A percentile compares a stretch with the other conserved stretches of the same genome.
phyloP scores from a whole-genome alignment of 2,113 vertebrate genomes.

The Apistogramma diplotaenia region DNA sequence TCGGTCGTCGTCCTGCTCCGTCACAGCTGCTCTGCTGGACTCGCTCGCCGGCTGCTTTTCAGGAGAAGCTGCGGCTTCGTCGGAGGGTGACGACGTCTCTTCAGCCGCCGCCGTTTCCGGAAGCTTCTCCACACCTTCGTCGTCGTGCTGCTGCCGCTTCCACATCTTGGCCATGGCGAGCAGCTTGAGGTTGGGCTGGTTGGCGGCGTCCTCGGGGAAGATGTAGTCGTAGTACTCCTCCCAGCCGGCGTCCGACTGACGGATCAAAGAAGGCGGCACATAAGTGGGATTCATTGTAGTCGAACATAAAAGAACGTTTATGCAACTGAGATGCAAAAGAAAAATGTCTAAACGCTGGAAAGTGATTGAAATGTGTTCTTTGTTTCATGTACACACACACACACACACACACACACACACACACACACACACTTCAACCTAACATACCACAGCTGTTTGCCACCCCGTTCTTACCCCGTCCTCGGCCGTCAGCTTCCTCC shows the following conservation, averaged over 20 bases:
- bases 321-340: too few species aligned
- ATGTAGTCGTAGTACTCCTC: constrained; percentile 99
- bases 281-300: not conserved
- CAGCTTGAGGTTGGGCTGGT: constrained; percentile 97
- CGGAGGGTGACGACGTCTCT: constrained; percentile 19
- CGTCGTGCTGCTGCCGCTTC: constrained; percentile 90
- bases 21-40: not conserved
- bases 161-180: constrained; percentile 98
- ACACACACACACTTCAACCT: too few species aligned
- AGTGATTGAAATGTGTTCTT: too few species aligned
- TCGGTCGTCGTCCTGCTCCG: constrained; percentile 8
- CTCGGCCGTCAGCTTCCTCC: constrained; percentile 94
- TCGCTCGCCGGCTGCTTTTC: not conserved
- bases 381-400: too few species aligned
- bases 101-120: constrained; percentile 44
- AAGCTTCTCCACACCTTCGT: constrained; percentile 61
- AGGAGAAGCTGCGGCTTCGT: not conserved
- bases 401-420: too few species aligned
- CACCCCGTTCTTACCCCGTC: constrained; percentile 86
- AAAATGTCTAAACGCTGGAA: too few species aligned
- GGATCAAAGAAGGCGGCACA: too few species aligned
- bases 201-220: constrained; percentile 97
- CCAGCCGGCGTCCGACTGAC: constrained; percentile 95
- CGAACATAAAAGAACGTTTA: too few species aligned
- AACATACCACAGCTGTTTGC: too few species aligned